Percentiles rank a stretch among this genome's conserved stretches.
These are phyloP conservation scores for Rhagonycha lutea DNA, from an alignment of 2,888 invertebrate species.

Conservation along the genomic window DNA sequence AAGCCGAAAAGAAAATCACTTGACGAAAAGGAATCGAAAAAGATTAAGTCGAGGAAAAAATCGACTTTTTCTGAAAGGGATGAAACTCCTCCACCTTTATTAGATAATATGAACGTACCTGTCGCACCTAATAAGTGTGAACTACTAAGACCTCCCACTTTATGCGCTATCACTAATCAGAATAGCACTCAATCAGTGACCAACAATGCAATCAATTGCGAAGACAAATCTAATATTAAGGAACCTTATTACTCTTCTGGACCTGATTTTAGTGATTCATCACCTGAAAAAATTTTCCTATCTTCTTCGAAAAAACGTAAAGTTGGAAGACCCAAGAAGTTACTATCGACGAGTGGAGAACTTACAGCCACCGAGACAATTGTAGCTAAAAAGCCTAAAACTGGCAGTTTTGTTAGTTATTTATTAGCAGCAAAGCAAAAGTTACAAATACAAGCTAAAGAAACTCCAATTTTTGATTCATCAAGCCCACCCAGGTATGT, in stretches of 20 bases:
- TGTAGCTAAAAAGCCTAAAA: slow-evolving; percentile 79
- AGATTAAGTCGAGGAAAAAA: slow-evolving; percentile 58
- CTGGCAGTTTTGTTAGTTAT: slow-evolving; percentile 68
- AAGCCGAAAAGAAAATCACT: slow-evolving; percentile 53
- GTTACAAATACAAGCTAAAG: slow-evolving; percentile 56
- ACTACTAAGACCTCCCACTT: slow-evolving; percentile 52
- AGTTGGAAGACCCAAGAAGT: slow-evolving; percentile 79
- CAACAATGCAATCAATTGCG: neutral
- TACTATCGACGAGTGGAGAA: slow-evolving; percentile 58
- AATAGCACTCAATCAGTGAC: slow-evolving; percentile 16
- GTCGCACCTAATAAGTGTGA: slow-evolving; percentile 43
- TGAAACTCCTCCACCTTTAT: slow-evolving; percentile 46
- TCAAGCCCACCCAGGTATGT: slow-evolving; percentile 59
- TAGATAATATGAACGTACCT: slow-evolving; percentile 48
- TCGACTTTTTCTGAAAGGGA: slow-evolving; percentile 46
- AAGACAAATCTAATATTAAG: slow-evolving; percentile 3
- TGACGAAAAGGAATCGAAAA: slow-evolving; percentile 48
- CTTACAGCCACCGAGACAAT: slow-evolving; percentile 77
- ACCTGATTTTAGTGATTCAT: slow-evolving; percentile 42
- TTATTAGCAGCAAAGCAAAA: slow-evolving; percentile 68
- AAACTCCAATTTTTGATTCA: slow-evolving; percentile 59
- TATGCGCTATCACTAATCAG: slow-evolving; percentile 42
- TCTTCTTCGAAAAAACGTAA: slow-evolving; percentile 72
- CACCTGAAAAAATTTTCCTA: slow-evolving; percentile 36
- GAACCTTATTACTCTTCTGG: slow-evolving; percentile 24